Base-by-base conservation (phyloP, 2,888 invertebrate species). In the Drosophila robusta region DNA sequence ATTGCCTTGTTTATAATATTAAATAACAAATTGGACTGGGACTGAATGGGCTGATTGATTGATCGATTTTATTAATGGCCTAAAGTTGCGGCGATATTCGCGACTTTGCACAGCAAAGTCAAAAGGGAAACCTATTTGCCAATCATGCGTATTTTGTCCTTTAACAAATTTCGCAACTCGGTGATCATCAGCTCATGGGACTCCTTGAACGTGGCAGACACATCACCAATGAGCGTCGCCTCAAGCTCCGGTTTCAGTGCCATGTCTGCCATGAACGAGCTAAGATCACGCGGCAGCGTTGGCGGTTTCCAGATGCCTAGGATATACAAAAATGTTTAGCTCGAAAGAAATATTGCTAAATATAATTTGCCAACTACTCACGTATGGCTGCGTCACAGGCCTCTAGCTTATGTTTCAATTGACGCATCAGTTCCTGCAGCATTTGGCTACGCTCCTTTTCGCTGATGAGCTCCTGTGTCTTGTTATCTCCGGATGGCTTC, bases 91-190 rank as follows among this genome's bases (percentile, higher is more conserved):
- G 12, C 58, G 44, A 52, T 52, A 52, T 41, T 49, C 34, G 32
- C 42, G 60, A 65, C 76, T 84, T 82, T 80, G 85, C 83, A 82
- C 83, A 84, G 83, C 83, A 80, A 85, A 85, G 66, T 58, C 70
- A 3, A 14, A 22, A 9, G 3, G 18, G 22, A 54, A 49, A 18
- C 52, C 67, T 90, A 92, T 82, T 92, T 92, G 76, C 89, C 89
- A 57, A 91, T 79, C 90, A 92, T 92, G 34, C 92, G 92, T 47
- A 92, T 90, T 90, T 92, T 92, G 75, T 92, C 92, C 72, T 92
- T 92, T 44, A 92, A 78, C 46, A 92, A 86, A 76, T 91, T 91
- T 49, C 90, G 85, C 52, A 92, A 76, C 67, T 92, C 92, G 16
- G 88, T 89, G 32, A 91, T 71, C 78, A 91, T 90, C 55, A 91